Evolutionary conservation across 2,797 vertebrate species (phyloP), one percentile per base, ranked within the genome.

Genomic region (Delichon dasypus): DNA sequence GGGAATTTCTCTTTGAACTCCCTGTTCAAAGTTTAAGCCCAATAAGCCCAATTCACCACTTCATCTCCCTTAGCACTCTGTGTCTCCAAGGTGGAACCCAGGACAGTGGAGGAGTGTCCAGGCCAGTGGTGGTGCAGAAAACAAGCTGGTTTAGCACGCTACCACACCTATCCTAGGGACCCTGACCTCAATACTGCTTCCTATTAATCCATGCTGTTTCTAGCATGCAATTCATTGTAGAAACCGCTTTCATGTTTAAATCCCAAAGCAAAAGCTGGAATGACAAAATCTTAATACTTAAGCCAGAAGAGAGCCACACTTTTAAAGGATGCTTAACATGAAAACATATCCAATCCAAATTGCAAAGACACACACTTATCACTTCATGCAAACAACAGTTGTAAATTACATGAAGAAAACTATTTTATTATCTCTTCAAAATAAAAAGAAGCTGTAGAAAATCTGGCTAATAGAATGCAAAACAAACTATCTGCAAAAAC

Each of bases 391-490:
- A 78, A 54, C n/a, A 68, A 65, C 14, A 68, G 72, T 2, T 60
- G 45, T 26, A 60, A 76, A 58, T 25, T 73, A 71, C 30, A 68
- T 44, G 19, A 76, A 79, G 11, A 53, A 80, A 6, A 57, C 0
- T 36, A 85, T 23, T 61, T 58, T 54, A 42, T 13, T 18, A 42
- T 23, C 16, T 84, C 51, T 82, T 87, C 16, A 58, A 34, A 82
- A 90, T 30, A 85, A 42, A 61, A 77, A 38, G 23, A 65, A 82
- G 32, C 16, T 58, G n/a, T 18, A 95, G 16, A 71, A 74, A 85
- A 78, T 13, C 30, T 42, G 36, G 14, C 12, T 51, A 80, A 72
- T 29, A 32, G 2, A 82, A 70, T 13, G 11, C 11, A 65, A 85
- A 58, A 57, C 1, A 5, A 88, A n/a, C 60, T 30, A 34, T n/a